These are phyloP conservation scores for Drosophila bocqueti DNA, from an alignment of 1,140 invertebrate genomes.

Conservation along the genomic window DNA sequence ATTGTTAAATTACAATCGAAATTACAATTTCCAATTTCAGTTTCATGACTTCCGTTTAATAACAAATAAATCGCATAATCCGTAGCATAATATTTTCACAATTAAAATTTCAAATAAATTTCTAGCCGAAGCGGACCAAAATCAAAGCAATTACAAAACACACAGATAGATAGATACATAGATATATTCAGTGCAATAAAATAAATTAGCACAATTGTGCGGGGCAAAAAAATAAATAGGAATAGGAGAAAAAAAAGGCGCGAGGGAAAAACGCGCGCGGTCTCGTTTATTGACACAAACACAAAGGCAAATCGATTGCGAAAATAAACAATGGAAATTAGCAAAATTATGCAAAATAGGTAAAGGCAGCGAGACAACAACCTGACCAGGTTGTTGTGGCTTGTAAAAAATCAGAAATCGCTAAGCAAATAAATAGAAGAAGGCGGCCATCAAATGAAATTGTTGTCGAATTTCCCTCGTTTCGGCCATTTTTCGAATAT, in stretches of 20 bases:
- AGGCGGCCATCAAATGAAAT: constrained; percentile 31
- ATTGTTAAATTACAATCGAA: constrained; percentile 75
- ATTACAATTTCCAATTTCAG: constrained; percentile 63
- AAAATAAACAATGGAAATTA: constrained; percentile 79
- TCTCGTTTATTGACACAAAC: constrained; percentile 76
- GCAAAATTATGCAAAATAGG: constrained; percentile 79
- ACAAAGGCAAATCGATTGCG: constrained; percentile 69
- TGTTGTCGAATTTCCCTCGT: constrained; percentile 29
- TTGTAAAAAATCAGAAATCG: constrained; percentile 78
- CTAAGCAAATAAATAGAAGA: constrained; percentile 71
- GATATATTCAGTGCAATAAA: constrained; percentile 65
- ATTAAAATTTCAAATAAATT: constrained; percentile 85
- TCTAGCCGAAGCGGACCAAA: constrained; percentile 73
- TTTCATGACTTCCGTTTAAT: constrained; percentile 84
- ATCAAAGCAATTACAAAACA: constrained; percentile 73
- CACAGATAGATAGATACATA: constrained; percentile 8
- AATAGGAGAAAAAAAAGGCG: constrained; percentile 27
- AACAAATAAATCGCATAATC: constrained; percentile 85
- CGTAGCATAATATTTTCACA: constrained; percentile 79
- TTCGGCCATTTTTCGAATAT: constrained; percentile 65
- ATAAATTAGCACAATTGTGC: constrained; percentile 78
- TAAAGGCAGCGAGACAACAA: constrained; percentile 17
- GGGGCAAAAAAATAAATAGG: constrained; percentile 37
- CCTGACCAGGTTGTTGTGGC: constrained; percentile 54
- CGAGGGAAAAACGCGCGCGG: constrained; percentile 22